Base-by-base conservation (phyloP, 2,797 vertebrate genomes). In the Centroberyx gerrardi region DNA sequence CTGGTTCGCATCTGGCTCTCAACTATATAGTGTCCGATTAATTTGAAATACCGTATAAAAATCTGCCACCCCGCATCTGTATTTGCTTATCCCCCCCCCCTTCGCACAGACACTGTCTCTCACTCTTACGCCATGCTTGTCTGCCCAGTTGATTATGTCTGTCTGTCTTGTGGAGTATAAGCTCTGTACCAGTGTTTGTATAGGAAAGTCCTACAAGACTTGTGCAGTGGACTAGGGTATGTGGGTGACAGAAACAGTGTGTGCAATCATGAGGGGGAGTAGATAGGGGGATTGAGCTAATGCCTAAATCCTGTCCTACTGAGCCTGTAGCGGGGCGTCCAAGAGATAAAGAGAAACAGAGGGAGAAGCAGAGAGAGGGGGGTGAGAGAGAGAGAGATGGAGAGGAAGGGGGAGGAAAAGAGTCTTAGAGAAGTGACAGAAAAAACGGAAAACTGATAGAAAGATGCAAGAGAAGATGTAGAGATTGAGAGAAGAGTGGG, bases 221-320 rank as follows among this genome's bases (percentile, higher is more conserved):
- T 70, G 72, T 85, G 80, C 85, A 66, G 73, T 77, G 78, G 87
- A 85, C 88, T 78, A 63, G 73, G 51, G 72, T 79, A 62, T 77
- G 82, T 81, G 82, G 73, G 86, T 84, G 89, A 92, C 81, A 87
- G 88, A 84, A 89, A 90, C 82, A 84, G 84, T 78, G 86, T 55
- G 60, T 88, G 89, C 88, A 88, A 86, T 92, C 88, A 88, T 74
- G 80, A 89, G 83, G 74, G 81, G 84, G 68, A 73, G 90, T 65
- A 88, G 88, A 92, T 90, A 84, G 86, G 78, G 84, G 90, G 90
- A 91, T 90, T 91, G 91, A 90, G 88, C 84, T 92, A 85, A 90
- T 88, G 87, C 85, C 78, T 81, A 92, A 91, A 92, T 90, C 90
- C 90, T 90, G 85, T 88, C 87, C 84, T 78, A 83, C 92, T 90